These are phyloP conservation scores for Caenorhabditis becei DNA, from an alignment of 2,888 invertebrate genomes.

Conservation along the genomic window DNA sequence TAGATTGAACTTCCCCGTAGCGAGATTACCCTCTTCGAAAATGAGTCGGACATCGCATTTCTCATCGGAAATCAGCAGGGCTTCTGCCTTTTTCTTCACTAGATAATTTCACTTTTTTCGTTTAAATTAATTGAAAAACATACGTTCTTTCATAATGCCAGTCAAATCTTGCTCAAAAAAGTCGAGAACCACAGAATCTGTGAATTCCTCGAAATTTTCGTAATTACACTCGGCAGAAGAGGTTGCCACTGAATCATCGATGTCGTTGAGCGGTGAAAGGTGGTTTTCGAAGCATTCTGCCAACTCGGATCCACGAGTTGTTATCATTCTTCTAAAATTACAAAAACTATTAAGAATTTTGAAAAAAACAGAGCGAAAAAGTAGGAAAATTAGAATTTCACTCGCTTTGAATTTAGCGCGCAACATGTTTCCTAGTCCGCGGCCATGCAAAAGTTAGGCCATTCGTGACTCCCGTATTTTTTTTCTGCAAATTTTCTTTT, in stretches of 20 bases:
- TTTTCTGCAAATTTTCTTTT: neutral
- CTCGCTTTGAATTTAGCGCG: slow-evolving; percentile 39
- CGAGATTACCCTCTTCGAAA: slow-evolving; percentile 27
- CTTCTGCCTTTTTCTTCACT: slow-evolving; percentile 33
- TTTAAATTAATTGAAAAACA: neutral
- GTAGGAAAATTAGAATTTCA: neutral
- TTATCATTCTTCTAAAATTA: slow-evolving; percentile 20
- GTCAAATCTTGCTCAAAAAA: slow-evolving; percentile 44
- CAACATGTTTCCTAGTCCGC: slow-evolving; percentile 23
- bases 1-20: slow-evolving; percentile 39
- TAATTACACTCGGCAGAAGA: slow-evolving; percentile 50
- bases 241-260: slow-evolving; percentile 38
- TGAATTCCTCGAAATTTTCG: slow-evolving; percentile 55
- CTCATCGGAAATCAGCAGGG: slow-evolving; percentile 7
- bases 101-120: slow-evolving; percentile 8
- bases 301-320: slow-evolving; percentile 21
- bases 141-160: slow-evolving; percentile 39
- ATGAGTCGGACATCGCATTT: slow-evolving; percentile 35
- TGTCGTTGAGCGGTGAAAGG: slow-evolving; percentile 31
- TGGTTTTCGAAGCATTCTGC: slow-evolving; percentile 23
- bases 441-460: slow-evolving; percentile 12
- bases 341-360: neutral
- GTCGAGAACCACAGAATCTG: slow-evolving; percentile 2
- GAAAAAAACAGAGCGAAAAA: neutral
- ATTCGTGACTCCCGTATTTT: neutral